Conservation (phyloP, 2,797 vertebrate species). For the Varecia variegata region DNA sequence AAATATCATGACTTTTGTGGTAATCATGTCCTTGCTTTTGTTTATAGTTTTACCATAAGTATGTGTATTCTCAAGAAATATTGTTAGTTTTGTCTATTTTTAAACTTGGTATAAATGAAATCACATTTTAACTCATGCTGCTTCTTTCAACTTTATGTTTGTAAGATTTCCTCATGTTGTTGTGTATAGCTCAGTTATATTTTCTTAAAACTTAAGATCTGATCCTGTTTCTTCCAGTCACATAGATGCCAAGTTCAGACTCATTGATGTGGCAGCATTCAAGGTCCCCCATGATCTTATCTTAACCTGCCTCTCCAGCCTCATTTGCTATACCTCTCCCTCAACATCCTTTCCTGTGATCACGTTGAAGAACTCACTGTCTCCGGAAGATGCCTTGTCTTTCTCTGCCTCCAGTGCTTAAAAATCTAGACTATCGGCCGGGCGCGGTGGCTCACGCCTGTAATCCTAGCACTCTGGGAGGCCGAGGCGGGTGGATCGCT, state of each 20-base stretch:
- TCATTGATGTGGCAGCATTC: not conserved
- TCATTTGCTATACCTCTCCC: not conserved
- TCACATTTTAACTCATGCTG: not conserved
- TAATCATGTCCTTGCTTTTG: not conserved
- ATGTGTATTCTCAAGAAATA: not conserved
- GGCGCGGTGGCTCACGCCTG: too few species aligned
- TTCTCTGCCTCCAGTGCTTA: not conserved
- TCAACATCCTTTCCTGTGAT: not conserved
- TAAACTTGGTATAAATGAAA: not conserved
- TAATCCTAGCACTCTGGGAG: too few species aligned
- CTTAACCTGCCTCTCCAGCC: not conserved
- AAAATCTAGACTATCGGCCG: not conserved
- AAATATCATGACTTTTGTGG: not conserved
- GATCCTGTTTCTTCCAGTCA: not conserved
- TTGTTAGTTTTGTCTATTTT: conserved; percentile 3
- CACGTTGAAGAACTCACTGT: not conserved
- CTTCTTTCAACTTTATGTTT: not conserved
- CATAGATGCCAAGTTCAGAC: not conserved
- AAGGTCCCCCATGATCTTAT: not conserved
- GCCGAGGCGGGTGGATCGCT: too few species aligned
- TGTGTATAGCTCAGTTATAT: not conserved
- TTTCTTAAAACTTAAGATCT: not conserved
- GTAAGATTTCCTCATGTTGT: not conserved
- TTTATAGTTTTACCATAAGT: conserved; percentile 6
- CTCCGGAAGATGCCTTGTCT: not conserved